These are phyloP conservation scores for Bufo bufo DNA, from an alignment of 2,113 vertebrate species.

Conservation along the genomic window DNA sequence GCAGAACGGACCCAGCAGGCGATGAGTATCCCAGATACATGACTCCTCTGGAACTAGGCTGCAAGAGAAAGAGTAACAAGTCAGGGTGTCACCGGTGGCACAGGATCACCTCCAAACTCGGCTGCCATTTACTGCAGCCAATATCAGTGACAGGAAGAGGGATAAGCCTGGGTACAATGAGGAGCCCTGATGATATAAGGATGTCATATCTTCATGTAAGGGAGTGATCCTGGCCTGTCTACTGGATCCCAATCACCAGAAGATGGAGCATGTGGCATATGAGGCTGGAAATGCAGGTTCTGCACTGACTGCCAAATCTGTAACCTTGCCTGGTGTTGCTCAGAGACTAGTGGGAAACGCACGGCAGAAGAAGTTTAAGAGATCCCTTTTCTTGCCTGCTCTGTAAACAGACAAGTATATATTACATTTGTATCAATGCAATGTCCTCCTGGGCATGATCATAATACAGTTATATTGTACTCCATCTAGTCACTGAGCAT, in stretches of 20 bases:
- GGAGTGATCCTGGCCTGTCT: conserved; percentile 34
- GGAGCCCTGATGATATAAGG: neutral
- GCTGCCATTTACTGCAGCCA: neutral
- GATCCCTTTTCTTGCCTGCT: conserved; percentile 44
- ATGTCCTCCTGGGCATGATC: neutral
- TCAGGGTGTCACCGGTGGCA: neutral
- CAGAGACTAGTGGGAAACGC: conserved; percentile 18
- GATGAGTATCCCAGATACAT: conserved; percentile 37
- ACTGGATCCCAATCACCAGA: conserved; percentile 26
- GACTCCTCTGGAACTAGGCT: conserved; percentile 56
- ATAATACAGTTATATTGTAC: neutral
- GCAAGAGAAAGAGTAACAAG: conserved; percentile 41
- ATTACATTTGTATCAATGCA: neutral
- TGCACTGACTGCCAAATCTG: conserved; percentile 53
- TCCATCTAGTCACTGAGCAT: neutral
- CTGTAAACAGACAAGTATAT: neutral
- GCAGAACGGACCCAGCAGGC: conserved; percentile 31
- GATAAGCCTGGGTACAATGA: neutral
- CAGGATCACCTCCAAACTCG: neutral
- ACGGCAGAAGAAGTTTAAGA: conserved; percentile 31
- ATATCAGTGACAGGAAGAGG: neutral
- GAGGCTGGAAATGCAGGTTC: conserved; percentile 58
- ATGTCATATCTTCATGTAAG: neutral
- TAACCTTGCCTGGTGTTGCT: conserved; percentile 49
- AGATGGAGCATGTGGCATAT: conserved; percentile 50